phyloP scores from a whole-genome alignment of 2,888 invertebrate genomes.

The Drosophila phalerata region DNA sequence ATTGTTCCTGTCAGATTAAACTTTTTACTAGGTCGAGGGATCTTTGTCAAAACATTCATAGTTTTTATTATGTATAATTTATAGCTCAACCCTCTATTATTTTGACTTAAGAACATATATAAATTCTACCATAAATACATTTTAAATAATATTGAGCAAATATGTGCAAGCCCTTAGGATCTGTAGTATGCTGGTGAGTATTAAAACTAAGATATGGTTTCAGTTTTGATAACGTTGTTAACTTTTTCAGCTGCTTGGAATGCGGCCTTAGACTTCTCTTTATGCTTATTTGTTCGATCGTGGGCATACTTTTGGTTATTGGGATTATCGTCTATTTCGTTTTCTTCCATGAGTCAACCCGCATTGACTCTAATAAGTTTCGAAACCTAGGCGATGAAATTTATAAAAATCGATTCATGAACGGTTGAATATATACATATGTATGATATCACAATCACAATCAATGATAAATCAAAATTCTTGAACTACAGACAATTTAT shows the following conservation, averaged over 20 bases:
- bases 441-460: background rate
- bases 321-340: slow-evolving; percentile 16
- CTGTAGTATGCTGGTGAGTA: slow-evolving; percentile 11
- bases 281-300: background rate
- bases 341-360: background rate
- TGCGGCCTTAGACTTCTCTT: background rate
- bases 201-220: background rate
- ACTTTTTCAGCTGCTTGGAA: background rate
- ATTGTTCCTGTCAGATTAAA: slow-evolving; percentile 13
- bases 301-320: background rate
- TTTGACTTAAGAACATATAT: background rate
- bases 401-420: background rate
- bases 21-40: background rate
- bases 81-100: background rate
- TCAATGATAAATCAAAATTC: background rate
- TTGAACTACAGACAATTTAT: background rate
- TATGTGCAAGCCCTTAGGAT: slow-evolving; percentile 1
- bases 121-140: background rate
- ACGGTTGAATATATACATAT: background rate
- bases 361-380: background rate
- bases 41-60: background rate
- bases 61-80: background rate
- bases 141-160: background rate
- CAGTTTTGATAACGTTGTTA: background rate
- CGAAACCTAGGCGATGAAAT: background rate